phyloP scores from a whole-genome alignment of 2,888 invertebrate species.

The Torymus tubicola region DNA sequence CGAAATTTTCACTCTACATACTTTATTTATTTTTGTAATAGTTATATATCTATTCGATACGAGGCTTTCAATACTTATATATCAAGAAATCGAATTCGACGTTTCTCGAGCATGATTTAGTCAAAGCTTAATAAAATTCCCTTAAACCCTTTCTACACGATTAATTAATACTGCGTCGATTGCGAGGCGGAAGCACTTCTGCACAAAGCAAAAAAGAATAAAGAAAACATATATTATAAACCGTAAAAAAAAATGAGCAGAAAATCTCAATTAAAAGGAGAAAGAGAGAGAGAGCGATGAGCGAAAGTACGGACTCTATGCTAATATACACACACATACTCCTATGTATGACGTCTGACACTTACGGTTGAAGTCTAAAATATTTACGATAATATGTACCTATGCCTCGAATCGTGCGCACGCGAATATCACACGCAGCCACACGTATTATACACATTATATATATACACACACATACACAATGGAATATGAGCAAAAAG shows the following conservation, averaged over 20 bases:
- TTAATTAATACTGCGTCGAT: slow-evolving; percentile 47
- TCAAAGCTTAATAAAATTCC: not conserved
- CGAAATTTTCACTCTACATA: not conserved
- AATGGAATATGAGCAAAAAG: slow-evolving; percentile 4
- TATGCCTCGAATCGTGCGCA: slow-evolving; percentile 35
- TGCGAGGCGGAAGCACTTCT: slow-evolving; percentile 44
- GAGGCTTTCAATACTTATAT: not conserved
- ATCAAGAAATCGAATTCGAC: not conserved
- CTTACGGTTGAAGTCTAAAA: not conserved
- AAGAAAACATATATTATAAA: not conserved
- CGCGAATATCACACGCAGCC: not conserved
- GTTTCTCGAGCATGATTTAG: not conserved
- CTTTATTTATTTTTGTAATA: slow-evolving; percentile 29
- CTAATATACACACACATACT: not conserved
- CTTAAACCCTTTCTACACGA: not conserved
- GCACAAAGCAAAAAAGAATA: slow-evolving; percentile 14
- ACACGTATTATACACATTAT: too few species aligned
- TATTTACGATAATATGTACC: slow-evolving; percentile 22
- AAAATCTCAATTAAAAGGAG: slow-evolving; percentile 1
- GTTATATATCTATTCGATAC: not conserved
- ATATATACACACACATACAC: slow-evolving; percentile 13
- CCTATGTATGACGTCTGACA: too few species aligned
- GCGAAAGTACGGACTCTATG: slow-evolving; percentile 8
- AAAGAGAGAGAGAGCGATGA: too few species aligned
- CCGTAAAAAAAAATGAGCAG: slow-evolving; percentile 5